phyloP scores from a whole-genome alignment of 2,797 vertebrate species.

The Eospalax fontanierii region DNA sequence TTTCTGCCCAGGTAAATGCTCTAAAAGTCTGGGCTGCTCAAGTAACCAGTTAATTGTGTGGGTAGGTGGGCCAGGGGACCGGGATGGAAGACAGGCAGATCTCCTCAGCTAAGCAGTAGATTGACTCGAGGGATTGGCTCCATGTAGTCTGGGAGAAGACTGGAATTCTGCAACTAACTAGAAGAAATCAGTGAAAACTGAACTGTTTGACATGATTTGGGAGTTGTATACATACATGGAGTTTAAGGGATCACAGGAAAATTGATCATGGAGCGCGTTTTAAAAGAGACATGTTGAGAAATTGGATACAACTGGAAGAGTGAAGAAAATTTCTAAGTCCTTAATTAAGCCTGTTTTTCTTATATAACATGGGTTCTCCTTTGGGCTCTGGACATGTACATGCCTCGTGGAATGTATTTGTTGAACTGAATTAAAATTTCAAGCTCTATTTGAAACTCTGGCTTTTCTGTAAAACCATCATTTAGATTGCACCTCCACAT shows the following conservation, averaged over 20 bases:
- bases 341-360: slow-evolving; percentile 49
- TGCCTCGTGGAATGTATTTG: not conserved
- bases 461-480: not conserved
- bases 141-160: not conserved
- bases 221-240: not conserved
- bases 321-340: not conserved
- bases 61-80: not conserved
- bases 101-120: not conserved
- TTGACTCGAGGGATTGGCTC: not conserved
- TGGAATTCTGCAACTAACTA: not conserved
- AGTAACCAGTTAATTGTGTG: not conserved
- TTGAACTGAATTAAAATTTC: slow-evolving; percentile 59
- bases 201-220: slow-evolving; percentile 7
- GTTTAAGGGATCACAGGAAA: slow-evolving; percentile 18
- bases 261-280: not conserved
- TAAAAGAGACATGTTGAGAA: not conserved
- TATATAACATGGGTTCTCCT: slow-evolving; percentile 29
- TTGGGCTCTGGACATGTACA: not conserved
- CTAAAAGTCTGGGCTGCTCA: not conserved
- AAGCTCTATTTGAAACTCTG: slow-evolving; percentile 11
- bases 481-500: slow-evolving; percentile 1
- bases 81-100: not conserved
- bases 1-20: slow-evolving; percentile 92
- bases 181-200: not conserved
- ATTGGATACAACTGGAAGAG: not conserved